Percentiles rank a stretch among this genome's conserved stretches.
Evolutionary conservation across 2,888 invertebrate genomes (phyloP).

Genomic region (Plebejus melissa): DNA sequence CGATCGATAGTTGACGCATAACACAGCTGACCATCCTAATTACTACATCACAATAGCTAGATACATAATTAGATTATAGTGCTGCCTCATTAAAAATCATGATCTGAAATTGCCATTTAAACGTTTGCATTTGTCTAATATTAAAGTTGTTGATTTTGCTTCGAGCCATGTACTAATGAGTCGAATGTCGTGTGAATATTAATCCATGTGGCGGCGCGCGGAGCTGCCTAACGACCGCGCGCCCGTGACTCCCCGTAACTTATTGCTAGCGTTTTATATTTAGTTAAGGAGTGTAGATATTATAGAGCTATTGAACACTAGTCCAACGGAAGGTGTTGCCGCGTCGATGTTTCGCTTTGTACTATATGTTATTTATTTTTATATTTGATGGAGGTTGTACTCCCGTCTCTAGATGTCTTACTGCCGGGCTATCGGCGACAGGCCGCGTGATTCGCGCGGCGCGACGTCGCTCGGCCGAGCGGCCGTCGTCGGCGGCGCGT

Average conservation of each 20-base stretch:
- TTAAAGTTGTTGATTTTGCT: constrained; percentile 17
- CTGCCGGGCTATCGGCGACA: constrained; percentile 61
- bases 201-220: constrained; percentile 30
- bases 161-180: constrained; percentile 31
- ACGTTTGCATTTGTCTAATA: constrained; percentile 29
- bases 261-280: constrained; percentile 41
- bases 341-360: constrained; percentile 75
- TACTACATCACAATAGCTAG: constrained; percentile 31
- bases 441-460: not conserved
- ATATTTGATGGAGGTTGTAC: constrained; percentile 66
- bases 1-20: not conserved
- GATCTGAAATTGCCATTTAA: constrained; percentile 31
- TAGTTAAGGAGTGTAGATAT: constrained; percentile 61
- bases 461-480: not conserved
- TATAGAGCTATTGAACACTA: constrained; percentile 72
- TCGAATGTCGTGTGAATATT: constrained; percentile 34
- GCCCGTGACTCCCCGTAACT: constrained; percentile 37
- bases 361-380: constrained; percentile 75
- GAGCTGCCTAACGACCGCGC: constrained; percentile 41
- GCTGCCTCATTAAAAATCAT: constrained; percentile 28
- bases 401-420: constrained; percentile 54
- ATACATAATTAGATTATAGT: constrained; percentile 26
- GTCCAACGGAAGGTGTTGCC: constrained; percentile 76
- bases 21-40: not conserved
- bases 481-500: not conserved